Base-by-base conservation (phyloP, 2,113 vertebrate species). In the Pandion haliaetus region DNA sequence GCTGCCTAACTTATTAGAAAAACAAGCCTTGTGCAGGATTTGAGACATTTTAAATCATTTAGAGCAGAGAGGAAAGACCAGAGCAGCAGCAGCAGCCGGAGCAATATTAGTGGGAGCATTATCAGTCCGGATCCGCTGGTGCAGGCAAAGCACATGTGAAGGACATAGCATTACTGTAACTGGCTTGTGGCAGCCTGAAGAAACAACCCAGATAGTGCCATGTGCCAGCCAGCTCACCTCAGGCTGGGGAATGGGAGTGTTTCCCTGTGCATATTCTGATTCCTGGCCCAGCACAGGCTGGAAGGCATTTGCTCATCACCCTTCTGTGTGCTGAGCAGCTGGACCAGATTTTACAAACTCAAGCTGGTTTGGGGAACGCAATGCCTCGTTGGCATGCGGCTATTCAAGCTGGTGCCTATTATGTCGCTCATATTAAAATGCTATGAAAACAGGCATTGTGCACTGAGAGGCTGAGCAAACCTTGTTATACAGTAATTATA, bases 391-490 rank as follows among this genome's bases (percentile, higher is more conserved):
- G 74, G 94, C 97, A 95, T 79, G 96, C 9, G 26, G 97, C 94
- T 96, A 91, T 95, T 94, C 97, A 98, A 98, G 97, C 97, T 98
- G 97, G 92, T 94, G 92, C 96, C 97, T 94, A 96, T 98, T 98
- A 97, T 98, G 98, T 83, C 32, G 78, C 89, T 96, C 65, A 31
- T 93, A 96, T 97, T 98, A 97, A 98, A 98, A 95, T 63, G 95
- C 97, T 91, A 92, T 95, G 93, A 96, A 97, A 98, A 96, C 97
- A 97, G 93, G 96, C 97, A 58, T 85, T 92, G 87, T 95, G 96
- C 84, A 45, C 86, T 28, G 88, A 96, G 94, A 95, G 95, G 96
- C 95, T 93, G 96, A 97, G 95, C 93, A 96, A 97, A 97, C 93
- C 97, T 96, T 94, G 97, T 98, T 98, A 96, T 79, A 61, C 96